Percentiles rank a stretch among this genome's conserved stretches.
Conservation (phyloP, 2,113 vertebrate species). For the Atrichornis clamosus region DNA sequence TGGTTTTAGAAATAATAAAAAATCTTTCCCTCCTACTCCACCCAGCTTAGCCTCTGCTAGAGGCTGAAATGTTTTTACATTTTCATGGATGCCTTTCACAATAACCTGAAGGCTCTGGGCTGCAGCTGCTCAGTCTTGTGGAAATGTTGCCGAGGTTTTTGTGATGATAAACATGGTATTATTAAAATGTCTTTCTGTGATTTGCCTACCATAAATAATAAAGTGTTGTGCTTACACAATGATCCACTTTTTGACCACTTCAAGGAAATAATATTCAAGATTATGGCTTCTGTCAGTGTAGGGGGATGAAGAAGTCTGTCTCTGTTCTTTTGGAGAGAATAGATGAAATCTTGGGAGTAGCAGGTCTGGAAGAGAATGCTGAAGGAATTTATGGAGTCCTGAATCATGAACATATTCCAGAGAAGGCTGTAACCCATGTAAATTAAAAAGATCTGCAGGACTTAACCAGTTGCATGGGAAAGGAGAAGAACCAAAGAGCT, state of each 20-base stretch:
- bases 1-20: neutral
- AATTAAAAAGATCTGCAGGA: neutral
- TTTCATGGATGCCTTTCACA: neutral
- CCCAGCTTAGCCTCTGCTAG: neutral
- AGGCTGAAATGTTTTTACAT: neutral
- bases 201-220: neutral
- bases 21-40: neutral
- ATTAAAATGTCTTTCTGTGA: neutral
- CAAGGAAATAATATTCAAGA: neutral
- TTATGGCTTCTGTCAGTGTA: neutral
- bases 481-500: neutral
- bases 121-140: neutral
- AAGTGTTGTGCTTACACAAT: neutral
- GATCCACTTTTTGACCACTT: neutral
- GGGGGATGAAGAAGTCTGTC: neutral
- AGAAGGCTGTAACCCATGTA: neutral
- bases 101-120: neutral
- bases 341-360: neutral
- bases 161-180: neutral
- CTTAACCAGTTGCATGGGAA: neutral
- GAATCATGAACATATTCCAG: neutral
- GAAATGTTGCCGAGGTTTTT: neutral
- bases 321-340: neutral
- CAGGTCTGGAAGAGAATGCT: neutral
- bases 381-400: neutral